phyloP scores from a whole-genome alignment of 2,113 vertebrate species.

The Ivindomyrus marchei region DNA sequence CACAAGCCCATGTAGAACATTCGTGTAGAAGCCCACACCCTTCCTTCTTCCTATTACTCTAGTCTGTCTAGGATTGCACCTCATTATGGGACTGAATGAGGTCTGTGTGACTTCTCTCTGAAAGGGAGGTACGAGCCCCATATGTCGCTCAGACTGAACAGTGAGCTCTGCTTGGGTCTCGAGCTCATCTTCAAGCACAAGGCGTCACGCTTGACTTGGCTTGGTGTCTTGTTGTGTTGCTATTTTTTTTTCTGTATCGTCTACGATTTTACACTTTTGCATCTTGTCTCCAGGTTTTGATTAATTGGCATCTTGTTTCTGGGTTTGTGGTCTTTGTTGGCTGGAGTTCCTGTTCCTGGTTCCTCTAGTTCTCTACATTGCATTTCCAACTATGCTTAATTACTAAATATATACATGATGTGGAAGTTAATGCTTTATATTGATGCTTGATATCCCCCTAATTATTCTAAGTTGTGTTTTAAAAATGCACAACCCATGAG shows the following conservation, averaged over 20 bases:
- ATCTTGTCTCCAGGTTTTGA: neutral
- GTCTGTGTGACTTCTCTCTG: neutral
- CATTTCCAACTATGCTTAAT: neutral
- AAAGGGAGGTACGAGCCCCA: neutral
- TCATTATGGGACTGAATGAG: neutral
- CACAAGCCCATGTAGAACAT: neutral
- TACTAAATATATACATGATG: neutral
- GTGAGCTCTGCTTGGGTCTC: neutral
- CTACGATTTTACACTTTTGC: neutral
- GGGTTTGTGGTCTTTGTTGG: neutral
- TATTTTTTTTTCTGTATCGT: neutral
- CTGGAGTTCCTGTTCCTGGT: neutral
- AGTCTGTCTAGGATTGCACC: neutral
- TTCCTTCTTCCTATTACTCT: neutral
- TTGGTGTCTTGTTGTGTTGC: neutral
- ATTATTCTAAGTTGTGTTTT: neutral
- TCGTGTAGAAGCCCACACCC: neutral
- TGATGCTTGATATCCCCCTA: neutral
- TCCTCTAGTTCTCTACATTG: neutral
- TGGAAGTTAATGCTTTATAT: neutral
- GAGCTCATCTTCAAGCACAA: neutral
- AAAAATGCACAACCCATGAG: neutral
- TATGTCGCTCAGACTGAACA: neutral
- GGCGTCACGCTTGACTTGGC: neutral
- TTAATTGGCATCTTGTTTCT: neutral